These are phyloP conservation scores for Neodontobutis hainanensis DNA, from an alignment of 2,113 vertebrate species.

Conservation along the genomic window DNA sequence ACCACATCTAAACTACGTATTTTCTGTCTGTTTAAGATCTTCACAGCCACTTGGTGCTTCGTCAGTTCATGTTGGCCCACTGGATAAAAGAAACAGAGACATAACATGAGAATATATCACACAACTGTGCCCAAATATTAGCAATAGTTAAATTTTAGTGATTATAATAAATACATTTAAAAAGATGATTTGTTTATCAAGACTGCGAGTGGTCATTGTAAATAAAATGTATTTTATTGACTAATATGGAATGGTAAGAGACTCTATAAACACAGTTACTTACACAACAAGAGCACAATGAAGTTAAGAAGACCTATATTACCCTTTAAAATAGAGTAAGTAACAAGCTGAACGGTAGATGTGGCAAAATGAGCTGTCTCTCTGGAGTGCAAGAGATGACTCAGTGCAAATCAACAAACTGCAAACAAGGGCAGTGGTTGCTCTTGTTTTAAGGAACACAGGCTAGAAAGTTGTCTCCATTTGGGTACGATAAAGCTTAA, in stretches of 20 bases:
- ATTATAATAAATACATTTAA: neutral
- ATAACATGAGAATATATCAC: neutral
- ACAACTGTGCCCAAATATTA: neutral
- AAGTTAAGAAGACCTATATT: no score
- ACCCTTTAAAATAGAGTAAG: no score
- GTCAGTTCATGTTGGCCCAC: slow-evolving; percentile 97
- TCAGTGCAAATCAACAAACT: slow-evolving; percentile 36
- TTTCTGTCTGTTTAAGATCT: slow-evolving; percentile 98
- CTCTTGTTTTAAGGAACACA: neutral
- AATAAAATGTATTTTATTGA: no score
- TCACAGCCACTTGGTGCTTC: slow-evolving; percentile 97
- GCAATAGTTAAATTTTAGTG: no score
- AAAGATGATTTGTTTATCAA: no score
- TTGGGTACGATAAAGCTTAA: neutral
- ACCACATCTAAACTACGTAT: slow-evolving; percentile 98
- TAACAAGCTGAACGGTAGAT: no score
- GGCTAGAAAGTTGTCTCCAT: slow-evolving; percentile 2
- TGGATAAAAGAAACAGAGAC: slow-evolving; percentile 52
- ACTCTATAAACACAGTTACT: no score
- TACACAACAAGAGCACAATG: no score
- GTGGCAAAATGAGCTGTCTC: neutral
- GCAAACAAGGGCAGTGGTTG: slow-evolving; percentile 21
- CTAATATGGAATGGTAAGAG: no score
- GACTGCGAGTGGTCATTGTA: no score
- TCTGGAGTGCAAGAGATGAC: slow-evolving; percentile 24